Evolutionary conservation across 2,888 invertebrate species (phyloP).

Genomic region (Conus canariensis): DNA sequence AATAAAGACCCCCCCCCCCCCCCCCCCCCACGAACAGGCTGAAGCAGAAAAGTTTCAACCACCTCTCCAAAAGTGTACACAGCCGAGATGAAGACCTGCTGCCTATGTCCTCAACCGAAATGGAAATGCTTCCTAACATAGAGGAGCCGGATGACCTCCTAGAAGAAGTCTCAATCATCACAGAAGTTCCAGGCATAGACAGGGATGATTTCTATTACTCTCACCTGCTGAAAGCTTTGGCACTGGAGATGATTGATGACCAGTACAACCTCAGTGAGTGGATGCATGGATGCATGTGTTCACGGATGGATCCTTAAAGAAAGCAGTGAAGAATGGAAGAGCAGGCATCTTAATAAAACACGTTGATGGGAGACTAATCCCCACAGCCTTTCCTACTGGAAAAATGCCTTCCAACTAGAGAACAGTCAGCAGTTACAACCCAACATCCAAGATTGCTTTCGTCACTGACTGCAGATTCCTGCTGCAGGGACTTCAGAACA

Average conservation of each 20-base stretch:
- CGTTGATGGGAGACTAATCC: neutral
- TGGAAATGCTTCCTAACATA: neutral
- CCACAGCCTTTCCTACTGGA: neutral
- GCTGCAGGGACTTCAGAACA: too few relatives aligned
- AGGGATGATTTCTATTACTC: neutral
- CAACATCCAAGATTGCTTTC: too few relatives aligned
- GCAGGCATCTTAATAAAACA: neutral
- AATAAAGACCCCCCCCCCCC: neutral
- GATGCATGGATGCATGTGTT: neutral
- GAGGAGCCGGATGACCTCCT: neutral
- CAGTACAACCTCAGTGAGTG: neutral
- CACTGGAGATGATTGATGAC: neutral
- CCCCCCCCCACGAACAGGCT: neutral
- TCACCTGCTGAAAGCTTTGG: neutral
- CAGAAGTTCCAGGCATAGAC: neutral
- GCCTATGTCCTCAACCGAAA: too few relatives aligned
- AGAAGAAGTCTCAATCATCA: neutral
- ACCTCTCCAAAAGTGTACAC: neutral
- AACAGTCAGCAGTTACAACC: neutral
- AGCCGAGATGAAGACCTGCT: neutral
- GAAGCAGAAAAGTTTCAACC: neutral
- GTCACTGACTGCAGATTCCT: too few relatives aligned
- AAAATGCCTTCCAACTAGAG: constrained; percentile 29
- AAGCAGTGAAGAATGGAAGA: neutral
- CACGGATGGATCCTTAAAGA: neutral